Percentiles rank a stretch among this genome's conserved stretches.
Evolutionary conservation across 2,797 vertebrate species (phyloP).

Genomic region (Rhynchonycteris naso): DNA sequence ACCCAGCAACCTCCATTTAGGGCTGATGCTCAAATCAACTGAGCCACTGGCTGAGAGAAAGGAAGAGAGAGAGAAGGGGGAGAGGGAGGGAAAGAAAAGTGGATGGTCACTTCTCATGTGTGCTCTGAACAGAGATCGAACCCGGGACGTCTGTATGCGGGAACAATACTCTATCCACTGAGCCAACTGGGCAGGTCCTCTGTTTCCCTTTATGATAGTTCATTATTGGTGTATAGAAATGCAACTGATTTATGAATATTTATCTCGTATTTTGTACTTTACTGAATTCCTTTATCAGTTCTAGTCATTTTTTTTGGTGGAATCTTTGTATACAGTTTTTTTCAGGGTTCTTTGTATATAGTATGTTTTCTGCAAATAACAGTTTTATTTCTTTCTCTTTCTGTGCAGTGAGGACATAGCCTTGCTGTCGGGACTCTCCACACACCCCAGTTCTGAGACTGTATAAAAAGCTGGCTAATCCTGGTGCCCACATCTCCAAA

Average conservation of each 20-base stretch:
- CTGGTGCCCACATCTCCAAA: background rate
- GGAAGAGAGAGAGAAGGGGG: too few relatives aligned
- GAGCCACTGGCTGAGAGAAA: too few relatives aligned
- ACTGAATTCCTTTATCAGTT: background rate
- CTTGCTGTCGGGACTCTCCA: background rate
- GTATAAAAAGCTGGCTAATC: background rate
- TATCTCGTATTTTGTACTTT: background rate
- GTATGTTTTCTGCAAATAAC: background rate
- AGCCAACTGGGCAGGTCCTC: background rate
- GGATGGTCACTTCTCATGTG: too few relatives aligned
- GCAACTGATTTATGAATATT: background rate
- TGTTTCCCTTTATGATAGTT: background rate
- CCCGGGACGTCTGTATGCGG: too few relatives aligned
- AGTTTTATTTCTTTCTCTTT: background rate
- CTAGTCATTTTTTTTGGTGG: background rate
- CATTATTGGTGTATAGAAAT: background rate
- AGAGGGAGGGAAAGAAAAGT: too few relatives aligned
- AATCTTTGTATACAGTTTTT: background rate
- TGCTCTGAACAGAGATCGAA: too few relatives aligned
- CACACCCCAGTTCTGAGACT: background rate
- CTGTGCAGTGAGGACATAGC: background rate
- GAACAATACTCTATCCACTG: too few relatives aligned
- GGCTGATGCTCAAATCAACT: too few relatives aligned
- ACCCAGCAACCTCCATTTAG: too few relatives aligned
- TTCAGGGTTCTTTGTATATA: background rate